Percentiles rank a stretch among this genome's conserved stretches.
phyloP scores from a whole-genome alignment of 2,888 invertebrate species.

The Lapara coniferarum region DNA sequence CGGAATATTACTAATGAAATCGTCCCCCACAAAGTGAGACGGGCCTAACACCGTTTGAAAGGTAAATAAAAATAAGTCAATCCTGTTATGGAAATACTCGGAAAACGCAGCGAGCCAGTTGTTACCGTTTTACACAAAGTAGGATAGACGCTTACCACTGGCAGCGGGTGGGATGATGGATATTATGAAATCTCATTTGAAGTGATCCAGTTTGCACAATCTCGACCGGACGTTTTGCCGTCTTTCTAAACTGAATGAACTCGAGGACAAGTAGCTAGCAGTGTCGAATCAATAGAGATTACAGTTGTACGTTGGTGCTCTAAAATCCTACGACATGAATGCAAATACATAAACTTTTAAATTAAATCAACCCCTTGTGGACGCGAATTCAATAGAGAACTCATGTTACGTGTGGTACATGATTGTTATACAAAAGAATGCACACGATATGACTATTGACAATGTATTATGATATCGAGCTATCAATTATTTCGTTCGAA shows the following conservation, averaged over 20 bases:
- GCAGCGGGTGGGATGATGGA: neutral
- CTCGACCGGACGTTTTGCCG: too few species aligned
- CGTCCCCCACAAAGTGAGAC: neutral
- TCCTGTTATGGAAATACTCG: neutral
- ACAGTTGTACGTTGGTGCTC: neutral
- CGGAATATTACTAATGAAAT: neutral
- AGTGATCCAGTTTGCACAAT: neutral
- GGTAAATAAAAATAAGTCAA: neutral
- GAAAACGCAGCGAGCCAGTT: neutral
- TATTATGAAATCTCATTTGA: neutral
- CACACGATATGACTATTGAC: neutral
- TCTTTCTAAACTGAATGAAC: neutral
- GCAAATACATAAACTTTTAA: neutral
- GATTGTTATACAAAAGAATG: neutral
- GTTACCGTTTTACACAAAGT: neutral
- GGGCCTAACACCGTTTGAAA: too few species aligned
- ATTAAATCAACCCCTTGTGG: neutral
- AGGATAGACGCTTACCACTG: neutral
- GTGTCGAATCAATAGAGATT: neutral
- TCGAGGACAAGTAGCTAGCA: slow-evolving; percentile 1
- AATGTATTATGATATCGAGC: neutral
- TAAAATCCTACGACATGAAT: neutral
- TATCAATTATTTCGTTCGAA: neutral
- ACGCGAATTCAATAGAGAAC: neutral
- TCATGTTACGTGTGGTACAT: neutral